Conservation (phyloP, 2,113 vertebrate species). For the Leiothrix lutea region DNA sequence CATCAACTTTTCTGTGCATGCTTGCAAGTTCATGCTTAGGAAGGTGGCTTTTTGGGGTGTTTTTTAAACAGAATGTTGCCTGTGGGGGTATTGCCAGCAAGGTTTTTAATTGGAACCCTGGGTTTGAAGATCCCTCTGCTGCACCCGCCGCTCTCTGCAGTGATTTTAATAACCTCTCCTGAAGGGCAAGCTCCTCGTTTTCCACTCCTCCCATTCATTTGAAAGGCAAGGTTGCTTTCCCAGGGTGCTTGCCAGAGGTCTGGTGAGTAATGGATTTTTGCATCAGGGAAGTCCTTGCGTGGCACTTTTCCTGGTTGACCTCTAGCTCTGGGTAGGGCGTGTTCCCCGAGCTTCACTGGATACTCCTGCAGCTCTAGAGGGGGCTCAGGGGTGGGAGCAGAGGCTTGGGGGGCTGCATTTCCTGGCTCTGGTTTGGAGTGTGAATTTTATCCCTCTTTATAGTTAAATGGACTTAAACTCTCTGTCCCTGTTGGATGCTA, state of each 20-base stretch:
- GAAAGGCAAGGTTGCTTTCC: slow-evolving; percentile 30
- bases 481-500: not conserved
- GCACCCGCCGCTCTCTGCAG: not conserved
- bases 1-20: too few relatives aligned
- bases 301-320: slow-evolving; percentile 25
- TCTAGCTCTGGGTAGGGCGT: not conserved
- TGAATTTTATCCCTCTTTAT: not conserved
- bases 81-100: not conserved
- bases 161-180: not conserved
- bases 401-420: not conserved
- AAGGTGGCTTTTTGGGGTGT: rapidly evolving
- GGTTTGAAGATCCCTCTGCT: not conserved
- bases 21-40: not conserved
- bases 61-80: not conserved
- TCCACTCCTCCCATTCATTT: not conserved
- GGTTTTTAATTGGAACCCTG: not conserved
- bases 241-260: slow-evolving; percentile 18
- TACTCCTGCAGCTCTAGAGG: not conserved
- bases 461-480: not conserved
- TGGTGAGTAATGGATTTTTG: slow-evolving; percentile 48
- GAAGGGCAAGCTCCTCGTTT: slow-evolving; percentile 11
- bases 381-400: not conserved
- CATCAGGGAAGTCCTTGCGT: not conserved
- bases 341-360: not conserved
- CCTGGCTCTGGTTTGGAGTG: not conserved